Conservation (phyloP, 2,797 vertebrate genomes). For the Cichlasoma orientale region DNA sequence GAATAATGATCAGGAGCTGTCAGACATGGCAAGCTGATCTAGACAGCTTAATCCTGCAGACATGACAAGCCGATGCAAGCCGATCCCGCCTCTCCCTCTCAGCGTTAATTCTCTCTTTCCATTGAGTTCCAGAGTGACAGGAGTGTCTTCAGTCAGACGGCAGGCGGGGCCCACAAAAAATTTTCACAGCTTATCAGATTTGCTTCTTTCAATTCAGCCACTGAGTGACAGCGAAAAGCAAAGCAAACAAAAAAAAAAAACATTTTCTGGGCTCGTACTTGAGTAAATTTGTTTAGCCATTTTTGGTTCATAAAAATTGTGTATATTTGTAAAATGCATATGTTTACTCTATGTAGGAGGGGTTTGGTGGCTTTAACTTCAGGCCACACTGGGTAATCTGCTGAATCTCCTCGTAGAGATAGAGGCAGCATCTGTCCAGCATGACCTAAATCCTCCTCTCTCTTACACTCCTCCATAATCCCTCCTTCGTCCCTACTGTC, state of each 20-base stretch:
- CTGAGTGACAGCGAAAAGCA: not conserved
- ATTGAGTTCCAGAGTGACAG: conserved; percentile 23
- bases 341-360: not conserved
- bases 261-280: not conserved
- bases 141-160: conserved; percentile 36
- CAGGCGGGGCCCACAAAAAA: conserved; percentile 30
- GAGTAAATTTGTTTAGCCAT: not conserved
- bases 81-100: conserved; percentile 15
- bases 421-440: conserved; percentile 63
- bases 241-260: not conserved
- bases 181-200: conserved; percentile 45
- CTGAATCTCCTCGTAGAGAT: conserved; percentile 66
- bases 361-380: conserved; percentile 18
- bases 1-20: conserved; percentile 70
- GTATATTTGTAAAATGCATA: not conserved
- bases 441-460: conserved; percentile 72
- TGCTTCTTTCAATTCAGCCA: conserved; percentile 1
- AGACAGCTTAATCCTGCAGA: conserved; percentile 67
- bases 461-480: conserved; percentile 49
- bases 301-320: not conserved
- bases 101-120: conserved; percentile 40
- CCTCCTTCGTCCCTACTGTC: conserved; percentile 37
- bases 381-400: conserved; percentile 58
- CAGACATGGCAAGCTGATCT: conserved; percentile 63
- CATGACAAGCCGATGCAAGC: conserved; percentile 53